Percentiles rank a stretch among this genome's conserved stretches.
Conservation (phyloP, 2,888 invertebrate species). For the Drosophila picticornis region DNA sequence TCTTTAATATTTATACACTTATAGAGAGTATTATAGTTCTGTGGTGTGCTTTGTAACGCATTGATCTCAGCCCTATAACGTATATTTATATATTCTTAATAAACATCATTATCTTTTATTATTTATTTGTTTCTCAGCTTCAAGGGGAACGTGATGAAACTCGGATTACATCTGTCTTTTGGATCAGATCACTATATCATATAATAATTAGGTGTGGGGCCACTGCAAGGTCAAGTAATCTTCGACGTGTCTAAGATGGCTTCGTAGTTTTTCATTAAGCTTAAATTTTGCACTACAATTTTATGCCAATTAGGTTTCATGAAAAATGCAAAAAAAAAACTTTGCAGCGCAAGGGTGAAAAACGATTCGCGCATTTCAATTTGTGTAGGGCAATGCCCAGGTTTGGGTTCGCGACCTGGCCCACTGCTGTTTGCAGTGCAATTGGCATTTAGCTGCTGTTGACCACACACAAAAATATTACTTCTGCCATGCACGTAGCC, state of each 20-base stretch:
- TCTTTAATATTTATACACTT: neutral
- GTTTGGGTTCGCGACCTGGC: conserved; percentile 8
- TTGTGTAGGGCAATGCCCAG: conserved; percentile 21
- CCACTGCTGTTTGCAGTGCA: conserved; percentile 42
- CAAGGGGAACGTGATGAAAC: neutral
- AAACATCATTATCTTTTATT: neutral
- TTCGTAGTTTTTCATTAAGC: neutral
- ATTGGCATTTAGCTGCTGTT: conserved; percentile 52
- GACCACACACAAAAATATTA: neutral
- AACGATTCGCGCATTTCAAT: conserved; percentile 42
- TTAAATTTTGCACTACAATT: conserved; percentile 17
- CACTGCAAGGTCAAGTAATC: neutral
- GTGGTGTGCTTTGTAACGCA: neutral
- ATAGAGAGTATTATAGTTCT: neutral
- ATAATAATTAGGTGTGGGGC: neutral
- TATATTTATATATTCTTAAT: neutral
- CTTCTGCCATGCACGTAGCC: neutral
- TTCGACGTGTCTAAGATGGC: neutral
- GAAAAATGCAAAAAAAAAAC: conserved; percentile 17
- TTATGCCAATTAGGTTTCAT: conserved; percentile 38
- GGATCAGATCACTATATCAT: neutral
- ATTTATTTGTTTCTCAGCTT: neutral
- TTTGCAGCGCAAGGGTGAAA: conserved; percentile 18
- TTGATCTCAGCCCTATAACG: neutral
- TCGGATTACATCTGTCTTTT: neutral